These are phyloP conservation scores for Petrocephalus microphthalmus DNA, from an alignment of 2,113 vertebrate genomes.

Conservation along the genomic window DNA sequence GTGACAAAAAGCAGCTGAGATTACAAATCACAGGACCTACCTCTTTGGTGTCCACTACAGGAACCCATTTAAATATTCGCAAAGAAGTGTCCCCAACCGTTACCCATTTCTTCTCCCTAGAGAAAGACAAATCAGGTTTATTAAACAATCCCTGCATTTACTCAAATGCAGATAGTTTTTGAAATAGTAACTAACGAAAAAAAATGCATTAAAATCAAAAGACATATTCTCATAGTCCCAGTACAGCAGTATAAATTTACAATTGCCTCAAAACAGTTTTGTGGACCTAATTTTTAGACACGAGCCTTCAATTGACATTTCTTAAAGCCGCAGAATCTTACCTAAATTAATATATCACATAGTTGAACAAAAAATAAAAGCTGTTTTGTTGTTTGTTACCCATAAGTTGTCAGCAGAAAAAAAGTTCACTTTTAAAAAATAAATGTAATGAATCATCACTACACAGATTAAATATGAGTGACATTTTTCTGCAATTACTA, in stretches of 20 bases:
- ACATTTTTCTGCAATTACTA: not conserved
- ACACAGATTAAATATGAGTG: not conserved
- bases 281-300: not conserved
- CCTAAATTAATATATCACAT: not conserved
- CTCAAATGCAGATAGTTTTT: not conserved
- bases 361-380: not conserved
- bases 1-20: not conserved
- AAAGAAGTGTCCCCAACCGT: constrained; percentile 82
- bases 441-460: not conserved
- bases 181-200: not conserved
- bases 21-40: constrained; percentile 42
- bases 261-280: not conserved
- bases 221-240: not conserved
- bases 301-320: not conserved
- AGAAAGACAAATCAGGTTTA: constrained; percentile 20
- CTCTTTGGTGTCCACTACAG: constrained; percentile 78
- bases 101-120: constrained; percentile 87
- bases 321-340: not conserved
- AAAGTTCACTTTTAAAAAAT: not conserved
- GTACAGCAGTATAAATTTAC: not conserved
- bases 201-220: not conserved
- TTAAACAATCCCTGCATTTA: not conserved
- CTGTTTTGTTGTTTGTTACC: not conserved
- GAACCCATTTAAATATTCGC: constrained; percentile 85
- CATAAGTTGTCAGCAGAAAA: not conserved